Conservation (phyloP, 2,797 vertebrate genomes). For the Mus minutoides region DNA sequence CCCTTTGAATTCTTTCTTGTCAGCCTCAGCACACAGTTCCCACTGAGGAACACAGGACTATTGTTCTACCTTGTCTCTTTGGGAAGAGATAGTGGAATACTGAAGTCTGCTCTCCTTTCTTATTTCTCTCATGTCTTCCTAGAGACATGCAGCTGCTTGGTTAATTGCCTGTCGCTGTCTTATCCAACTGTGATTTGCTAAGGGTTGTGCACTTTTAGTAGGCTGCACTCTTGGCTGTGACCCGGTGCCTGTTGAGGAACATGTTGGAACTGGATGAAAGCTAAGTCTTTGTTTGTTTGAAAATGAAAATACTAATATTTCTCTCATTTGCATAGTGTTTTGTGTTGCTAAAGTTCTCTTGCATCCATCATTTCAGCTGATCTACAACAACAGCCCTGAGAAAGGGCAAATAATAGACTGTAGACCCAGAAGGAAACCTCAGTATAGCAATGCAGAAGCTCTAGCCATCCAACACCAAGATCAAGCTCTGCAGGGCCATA, state of each 20-base stretch:
- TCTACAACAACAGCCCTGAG: background rate
- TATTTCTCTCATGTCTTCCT: constrained; percentile 66
- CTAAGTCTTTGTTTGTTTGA: constrained; percentile 71
- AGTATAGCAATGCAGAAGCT: background rate
- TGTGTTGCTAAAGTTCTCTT: constrained; percentile 48
- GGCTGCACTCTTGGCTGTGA: constrained; percentile 67
- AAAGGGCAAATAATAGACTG: background rate
- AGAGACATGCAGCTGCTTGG: constrained; percentile 74
- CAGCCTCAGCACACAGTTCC: background rate
- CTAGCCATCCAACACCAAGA: background rate
- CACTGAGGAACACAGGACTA: background rate
- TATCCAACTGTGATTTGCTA: constrained; percentile 60
- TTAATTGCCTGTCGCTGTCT: constrained; percentile 78
- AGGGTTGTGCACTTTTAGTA: constrained; percentile 70
- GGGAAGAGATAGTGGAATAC: constrained; percentile 52
- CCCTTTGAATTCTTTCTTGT: constrained; percentile 27
- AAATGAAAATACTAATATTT: constrained; percentile 76
- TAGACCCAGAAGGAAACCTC: background rate
- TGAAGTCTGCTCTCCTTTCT: constrained; percentile 54
- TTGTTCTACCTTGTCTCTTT: constrained; percentile 1
- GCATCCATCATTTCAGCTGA: constrained; percentile 7
- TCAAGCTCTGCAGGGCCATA: background rate
- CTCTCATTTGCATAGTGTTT: constrained; percentile 63
- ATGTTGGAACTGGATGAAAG: constrained; percentile 71
- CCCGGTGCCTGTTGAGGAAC: constrained; percentile 64